Evolutionary conservation across 1,140 invertebrate genomes (phyloP), one percentile per base, ranked within the genome.

Genomic region (Hylaeus anthracinus): DNA sequence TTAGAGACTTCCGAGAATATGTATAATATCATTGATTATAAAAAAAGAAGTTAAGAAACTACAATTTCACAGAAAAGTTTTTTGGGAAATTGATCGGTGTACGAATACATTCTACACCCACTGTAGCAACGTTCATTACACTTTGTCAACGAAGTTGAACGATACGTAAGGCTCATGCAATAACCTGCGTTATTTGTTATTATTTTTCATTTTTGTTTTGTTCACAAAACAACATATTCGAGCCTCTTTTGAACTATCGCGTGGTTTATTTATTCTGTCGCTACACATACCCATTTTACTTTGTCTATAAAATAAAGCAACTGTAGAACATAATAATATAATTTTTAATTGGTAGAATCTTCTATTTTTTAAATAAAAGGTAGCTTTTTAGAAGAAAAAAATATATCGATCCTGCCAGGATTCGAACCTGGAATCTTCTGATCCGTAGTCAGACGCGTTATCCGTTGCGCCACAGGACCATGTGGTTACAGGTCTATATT

Each of bases 391-490:
- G 5, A 48, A 71, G 89, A 90, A 92, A 92, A 92, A 91, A 90
- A 80, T 79, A 82, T 78, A 2, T 61, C 94, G 94, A 97, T 95
- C 96, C 95, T 96, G 96, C 96, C 96, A 97, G 96, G 96, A 97
- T 96, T 97, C 96, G 96, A 97, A 97, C 96, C 96, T 97, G 96
- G 96, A 97, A 97, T 97, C 96, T 97, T 96, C 96, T 97, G 96
- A 96, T 97, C 96, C 96, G 96, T 97, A 97, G 96, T 97, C 96
- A 97, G 96, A 97, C 96, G 96, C 96, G 96, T 97, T 97, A 97
- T 97, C 96, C 96, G 95, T 97, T 97, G 96, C 96, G 96, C 96
- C 96, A 97, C 96, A 96, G 95, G 96, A 95, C 96, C 96, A 5
- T 1, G 0, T 8, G 4, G 2, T 5, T 1, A 26, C 26, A 26